Base-by-base conservation (phyloP, 1,140 invertebrate genomes). In the Drosophila pseudoananassae region DNA sequence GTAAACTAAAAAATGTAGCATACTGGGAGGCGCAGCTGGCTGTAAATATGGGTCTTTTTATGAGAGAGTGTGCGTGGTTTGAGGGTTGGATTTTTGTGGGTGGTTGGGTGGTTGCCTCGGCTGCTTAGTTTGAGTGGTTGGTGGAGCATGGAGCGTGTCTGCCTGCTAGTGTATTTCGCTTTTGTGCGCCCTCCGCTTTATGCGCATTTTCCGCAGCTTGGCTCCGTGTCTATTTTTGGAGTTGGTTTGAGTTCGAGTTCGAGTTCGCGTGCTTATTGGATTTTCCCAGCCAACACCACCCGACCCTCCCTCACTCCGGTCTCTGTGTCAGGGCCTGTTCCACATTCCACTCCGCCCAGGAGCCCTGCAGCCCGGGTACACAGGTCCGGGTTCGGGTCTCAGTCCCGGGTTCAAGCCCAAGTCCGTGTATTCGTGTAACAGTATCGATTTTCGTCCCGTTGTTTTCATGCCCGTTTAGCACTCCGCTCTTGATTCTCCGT, bases 181-280 rank as follows among this genome's bases (percentile, higher is more conserved):
- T 82, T 79, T 72, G 59, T 72, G 40, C 31, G 47, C 56, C 65
- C 51, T 69, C 40, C 51, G 27, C 63, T 60, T 60, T 69, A 70
- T 54, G 58, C 59, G 61, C 58, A 73, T 85, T 84, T 85, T 85
- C 81, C 76, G 66, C 57, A 74, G 80, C 73, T 80, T 80, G 72
- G 61, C 64, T 75, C 58, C 68, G 47, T 50, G 78, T 85, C 81
- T 84, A 85, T 84, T 85, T 85, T 75, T 68, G 82, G 74, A 87
- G 74, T 82, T 78, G 74, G 68, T 63, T 81, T 59, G 66, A 72
- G 73, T 63, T 64, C 47, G 65, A 76, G 76, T 63, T 63, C 46
- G 59, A 51, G 71, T 75, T 84, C 61, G 80, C 80, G 76, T 83
- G 80, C 79, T 76, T 79, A 84, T 87, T 84, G 81, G 82, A 70